Evolutionary conservation across 2,888 invertebrate species (phyloP).

Genomic region (Diarsia brunnea): DNA sequence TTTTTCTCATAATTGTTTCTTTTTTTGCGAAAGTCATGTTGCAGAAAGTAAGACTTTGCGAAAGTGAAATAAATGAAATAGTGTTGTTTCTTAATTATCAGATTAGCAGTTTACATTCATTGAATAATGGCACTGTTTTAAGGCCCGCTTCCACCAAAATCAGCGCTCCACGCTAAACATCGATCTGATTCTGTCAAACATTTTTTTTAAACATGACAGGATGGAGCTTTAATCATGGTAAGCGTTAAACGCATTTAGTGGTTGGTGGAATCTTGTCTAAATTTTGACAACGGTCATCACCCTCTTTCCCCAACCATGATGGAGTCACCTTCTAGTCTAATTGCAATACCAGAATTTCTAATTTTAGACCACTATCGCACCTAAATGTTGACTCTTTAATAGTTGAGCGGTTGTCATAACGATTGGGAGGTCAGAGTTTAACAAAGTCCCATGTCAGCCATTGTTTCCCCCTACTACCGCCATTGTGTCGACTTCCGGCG

Average conservation of each 20-base stretch:
- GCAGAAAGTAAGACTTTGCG: conserved; percentile 48
- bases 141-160: not conserved
- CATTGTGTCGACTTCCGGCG: conserved; percentile 75
- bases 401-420: conserved; percentile 70
- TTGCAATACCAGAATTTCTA: not conserved
- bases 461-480: conserved; percentile 65
- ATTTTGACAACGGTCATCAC: not conserved
- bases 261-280: not conserved
- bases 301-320: not conserved
- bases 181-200: not conserved
- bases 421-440: conserved; percentile 73
- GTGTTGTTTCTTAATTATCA: conserved; percentile 10
- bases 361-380: not conserved
- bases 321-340: not conserved
- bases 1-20: conserved; percentile 56
- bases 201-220: not conserved
- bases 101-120: conserved; percentile 7
- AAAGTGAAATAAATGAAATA: conserved; percentile 39
- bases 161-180: not conserved
- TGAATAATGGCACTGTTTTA: not conserved
- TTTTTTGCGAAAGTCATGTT: conserved; percentile 55
- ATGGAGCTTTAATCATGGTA: not conserved
- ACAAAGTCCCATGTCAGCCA: conserved; percentile 71
- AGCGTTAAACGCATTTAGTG: not conserved
- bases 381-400: conserved; percentile 51